Percentiles rank a stretch among this genome's conserved stretches.
phyloP scores from a whole-genome alignment of 2,797 vertebrate genomes.

The Dendrocincla fuliginosa region DNA sequence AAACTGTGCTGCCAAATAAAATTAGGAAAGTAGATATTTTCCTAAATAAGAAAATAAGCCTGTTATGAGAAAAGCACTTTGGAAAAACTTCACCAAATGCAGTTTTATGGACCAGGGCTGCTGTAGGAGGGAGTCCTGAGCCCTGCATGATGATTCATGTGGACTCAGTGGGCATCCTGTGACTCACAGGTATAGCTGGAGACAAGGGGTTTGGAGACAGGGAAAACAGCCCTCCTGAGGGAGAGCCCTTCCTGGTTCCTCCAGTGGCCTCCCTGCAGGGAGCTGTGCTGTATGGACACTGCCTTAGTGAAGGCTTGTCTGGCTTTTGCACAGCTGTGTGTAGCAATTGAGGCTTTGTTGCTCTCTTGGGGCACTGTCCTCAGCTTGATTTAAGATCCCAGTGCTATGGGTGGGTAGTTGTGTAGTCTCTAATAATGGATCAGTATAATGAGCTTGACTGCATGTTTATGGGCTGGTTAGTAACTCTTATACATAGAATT shows the following conservation, averaged over 20 bases:
- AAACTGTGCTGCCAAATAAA: background rate
- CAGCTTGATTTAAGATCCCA: background rate
- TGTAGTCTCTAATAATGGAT: background rate
- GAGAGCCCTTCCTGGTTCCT: background rate
- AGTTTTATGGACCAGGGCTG: background rate
- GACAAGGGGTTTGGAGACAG: background rate
- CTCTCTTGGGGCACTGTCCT: background rate
- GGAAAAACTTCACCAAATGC: background rate
- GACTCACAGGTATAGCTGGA: background rate
- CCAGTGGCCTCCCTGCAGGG: background rate
- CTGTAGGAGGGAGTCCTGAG: background rate
- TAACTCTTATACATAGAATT: background rate
- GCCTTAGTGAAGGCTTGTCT: background rate
- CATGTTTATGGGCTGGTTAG: background rate
- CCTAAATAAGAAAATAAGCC: background rate
- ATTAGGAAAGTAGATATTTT: background rate
- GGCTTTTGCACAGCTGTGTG: background rate
- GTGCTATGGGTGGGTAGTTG: background rate
- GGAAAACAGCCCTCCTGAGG: background rate
- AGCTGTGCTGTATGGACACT: background rate
- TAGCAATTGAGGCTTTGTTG: background rate
- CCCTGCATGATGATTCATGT: background rate
- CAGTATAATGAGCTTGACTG: background rate
- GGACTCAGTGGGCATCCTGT: background rate
- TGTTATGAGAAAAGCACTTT: background rate